phyloP scores from a whole-genome alignment of 1,140 invertebrate genomes.

The Apis dorsata region DNA sequence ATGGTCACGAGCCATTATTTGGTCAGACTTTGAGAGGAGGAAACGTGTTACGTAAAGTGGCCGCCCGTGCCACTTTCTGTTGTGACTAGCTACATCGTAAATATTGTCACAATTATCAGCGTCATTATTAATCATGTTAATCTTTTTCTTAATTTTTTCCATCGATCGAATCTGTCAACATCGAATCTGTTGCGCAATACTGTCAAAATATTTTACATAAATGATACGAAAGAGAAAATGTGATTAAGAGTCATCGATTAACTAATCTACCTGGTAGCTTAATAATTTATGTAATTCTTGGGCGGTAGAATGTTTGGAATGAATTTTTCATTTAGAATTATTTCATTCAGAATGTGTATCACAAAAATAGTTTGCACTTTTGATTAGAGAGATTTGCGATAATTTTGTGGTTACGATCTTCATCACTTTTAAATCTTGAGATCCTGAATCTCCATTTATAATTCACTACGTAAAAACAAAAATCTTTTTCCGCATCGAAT shows the following conservation, averaged over 20 bases:
- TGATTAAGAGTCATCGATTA: neutral
- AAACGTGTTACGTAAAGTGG: neutral
- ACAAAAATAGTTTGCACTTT: no score
- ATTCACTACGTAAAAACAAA: no score
- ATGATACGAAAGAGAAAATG: neutral
- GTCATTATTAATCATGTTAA: conserved; percentile 5
- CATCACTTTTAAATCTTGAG: no score
- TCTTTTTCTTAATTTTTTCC: neutral
- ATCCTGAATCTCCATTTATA: no score
- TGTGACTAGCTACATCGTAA: neutral
- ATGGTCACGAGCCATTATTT: neutral
- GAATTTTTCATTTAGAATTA: neutral
- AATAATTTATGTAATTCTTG: neutral
- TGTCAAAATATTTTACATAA: neutral
- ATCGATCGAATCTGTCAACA: neutral
- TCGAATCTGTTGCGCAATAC: neutral
- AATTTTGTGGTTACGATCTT: no score
- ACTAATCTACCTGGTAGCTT: neutral
- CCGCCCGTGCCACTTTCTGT: neutral
- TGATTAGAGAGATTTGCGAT: no score
- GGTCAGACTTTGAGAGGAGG: neutral
- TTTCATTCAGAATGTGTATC: no score
- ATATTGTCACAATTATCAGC: conserved; percentile 6
- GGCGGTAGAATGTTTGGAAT: neutral
- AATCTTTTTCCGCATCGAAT: no score